A percentile compares a stretch with the other conserved stretches of the same genome.
These are phyloP conservation scores for Catagonus wagneri DNA, from an alignment of 2,113 vertebrate genomes.

Conservation along the genomic window DNA sequence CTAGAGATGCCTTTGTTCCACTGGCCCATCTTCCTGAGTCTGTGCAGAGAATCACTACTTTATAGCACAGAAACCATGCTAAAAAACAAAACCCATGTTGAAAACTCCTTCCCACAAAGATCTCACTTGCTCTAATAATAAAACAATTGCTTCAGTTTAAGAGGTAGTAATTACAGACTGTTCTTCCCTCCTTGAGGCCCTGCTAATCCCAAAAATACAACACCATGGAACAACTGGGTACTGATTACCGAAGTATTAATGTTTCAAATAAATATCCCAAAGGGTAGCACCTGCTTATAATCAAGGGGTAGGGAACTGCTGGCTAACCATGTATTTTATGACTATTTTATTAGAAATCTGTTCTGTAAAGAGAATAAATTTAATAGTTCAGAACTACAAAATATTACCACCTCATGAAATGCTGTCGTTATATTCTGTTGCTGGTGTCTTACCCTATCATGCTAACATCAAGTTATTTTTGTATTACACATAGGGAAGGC, in stretches of 20 bases:
- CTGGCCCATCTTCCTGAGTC: slow-evolving; percentile 29
- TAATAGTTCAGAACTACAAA: slow-evolving; percentile 67
- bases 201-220: slow-evolving; percentile 58
- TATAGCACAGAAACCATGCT: slow-evolving; percentile 55
- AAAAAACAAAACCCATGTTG: background rate
- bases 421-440: slow-evolving; percentile 54
- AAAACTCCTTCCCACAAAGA: slow-evolving; percentile 60
- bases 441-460: slow-evolving; percentile 73
- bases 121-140: slow-evolving; percentile 55
- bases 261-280: slow-evolving; percentile 72
- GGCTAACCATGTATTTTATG: slow-evolving; percentile 62
- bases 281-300: slow-evolving; percentile 77
- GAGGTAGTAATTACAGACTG: slow-evolving; percentile 79
- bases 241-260: slow-evolving; percentile 68
- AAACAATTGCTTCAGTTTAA: slow-evolving; percentile 64
- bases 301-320: slow-evolving; percentile 66
- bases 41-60: slow-evolving; percentile 59
- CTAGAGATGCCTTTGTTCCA: slow-evolving; percentile 38
- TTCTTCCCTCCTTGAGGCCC: background rate
- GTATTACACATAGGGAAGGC: slow-evolving; percentile 60
- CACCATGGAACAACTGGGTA: slow-evolving; percentile 44
- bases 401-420: slow-evolving; percentile 62
- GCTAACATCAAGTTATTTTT: slow-evolving; percentile 51
- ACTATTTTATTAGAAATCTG: slow-evolving; percentile 74
- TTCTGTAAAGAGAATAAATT: slow-evolving; percentile 64